A percentile compares a stretch with the other conserved stretches of the same genome.
These are phyloP conservation scores for Danio aesculapii DNA, from an alignment of 2,797 vertebrate genomes.

Conservation along the genomic window DNA sequence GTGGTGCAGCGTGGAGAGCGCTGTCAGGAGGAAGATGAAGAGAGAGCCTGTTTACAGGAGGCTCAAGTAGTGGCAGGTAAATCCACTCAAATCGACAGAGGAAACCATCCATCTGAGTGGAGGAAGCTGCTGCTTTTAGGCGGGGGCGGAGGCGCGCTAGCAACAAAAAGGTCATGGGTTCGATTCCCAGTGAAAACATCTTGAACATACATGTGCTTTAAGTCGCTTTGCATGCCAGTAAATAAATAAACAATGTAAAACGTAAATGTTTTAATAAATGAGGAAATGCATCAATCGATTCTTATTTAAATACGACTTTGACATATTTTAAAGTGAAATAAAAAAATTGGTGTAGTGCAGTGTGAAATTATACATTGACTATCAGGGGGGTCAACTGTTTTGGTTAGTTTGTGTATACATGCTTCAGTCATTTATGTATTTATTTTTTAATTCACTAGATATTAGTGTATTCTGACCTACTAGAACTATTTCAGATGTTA, in stretches of 20 bases:
- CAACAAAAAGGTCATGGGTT: conserved; percentile 37
- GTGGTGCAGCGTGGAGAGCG: conserved; percentile 64
- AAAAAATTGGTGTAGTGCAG: too few species aligned
- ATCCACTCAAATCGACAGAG: conserved; percentile 73
- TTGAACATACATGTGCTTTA: not conserved
- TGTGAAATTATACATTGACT: too few species aligned
- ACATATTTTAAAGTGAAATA: too few species aligned
- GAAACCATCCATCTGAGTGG: conserved; percentile 76
- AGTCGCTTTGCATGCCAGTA: not conserved
- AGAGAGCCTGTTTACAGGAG: conserved; percentile 78
- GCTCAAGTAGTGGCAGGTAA: conserved; percentile 79
- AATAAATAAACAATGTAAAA: not conserved
- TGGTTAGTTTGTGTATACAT: too few species aligned
- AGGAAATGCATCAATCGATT: not conserved
- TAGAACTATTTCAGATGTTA: too few species aligned
- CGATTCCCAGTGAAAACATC: conserved; percentile 7
- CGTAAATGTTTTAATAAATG: not conserved
- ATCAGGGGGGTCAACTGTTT: too few species aligned
- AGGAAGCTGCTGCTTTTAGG: conserved; percentile 56
- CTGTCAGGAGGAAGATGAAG: conserved; percentile 79
- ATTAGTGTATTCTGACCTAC: too few species aligned
- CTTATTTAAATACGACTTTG: too few species aligned
- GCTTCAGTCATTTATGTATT: too few species aligned
- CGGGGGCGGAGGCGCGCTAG: conserved; percentile 9
- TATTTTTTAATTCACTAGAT: too few species aligned